Evolutionary conservation across 2,113 vertebrate species (phyloP), one percentile per base, ranked within the genome.

Genomic region (Chascanopsetta lugubris): DNA sequence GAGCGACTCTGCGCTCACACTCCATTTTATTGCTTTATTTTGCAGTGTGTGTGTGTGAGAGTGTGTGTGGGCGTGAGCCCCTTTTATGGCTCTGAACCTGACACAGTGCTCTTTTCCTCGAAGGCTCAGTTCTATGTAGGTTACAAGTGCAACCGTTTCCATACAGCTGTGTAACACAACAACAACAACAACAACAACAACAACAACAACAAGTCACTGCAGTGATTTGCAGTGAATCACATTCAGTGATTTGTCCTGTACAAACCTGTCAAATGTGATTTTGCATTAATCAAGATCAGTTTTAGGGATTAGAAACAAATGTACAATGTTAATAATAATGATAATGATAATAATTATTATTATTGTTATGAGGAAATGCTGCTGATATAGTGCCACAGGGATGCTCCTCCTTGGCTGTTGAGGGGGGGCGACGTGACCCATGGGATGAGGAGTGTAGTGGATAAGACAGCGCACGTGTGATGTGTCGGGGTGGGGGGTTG

Each of bases 81-180:
- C 63, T 71, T 82, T 82, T 82, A 87, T 64, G 66, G 69, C 72
- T 71, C 25, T 60, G 72, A 82, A 84, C 80, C 1, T 80, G 72
- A 86, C 82, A 77, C 71, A 53, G 38, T 80, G 66, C 77, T 84
- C 51, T 27, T 75, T 83, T 77, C 79, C 80, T 86, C 65, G 54
- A 86, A 74, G 79, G 74, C 84, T 84, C 45, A 22, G 54, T 9
- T 0, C 72, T 84, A 81, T 85, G 78, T 80, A 72, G 72, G 85
- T 72, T 75, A 74, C 81, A 53, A 15, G 49, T 22, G 12, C 17
- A 66, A 49, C 20, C 7, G 13, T 56, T 72, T 73, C 18, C 1
- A 17, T 22, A 30, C 47, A 26, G 51, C 48, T 24, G 42, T 34
- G 13, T 57, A 69, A 63, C 43, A 69, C 46, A 40, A 20, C 11